Evolutionary conservation across 2,888 invertebrate genomes (phyloP).

Genomic region (Tubulanus polymorphus): DNA sequence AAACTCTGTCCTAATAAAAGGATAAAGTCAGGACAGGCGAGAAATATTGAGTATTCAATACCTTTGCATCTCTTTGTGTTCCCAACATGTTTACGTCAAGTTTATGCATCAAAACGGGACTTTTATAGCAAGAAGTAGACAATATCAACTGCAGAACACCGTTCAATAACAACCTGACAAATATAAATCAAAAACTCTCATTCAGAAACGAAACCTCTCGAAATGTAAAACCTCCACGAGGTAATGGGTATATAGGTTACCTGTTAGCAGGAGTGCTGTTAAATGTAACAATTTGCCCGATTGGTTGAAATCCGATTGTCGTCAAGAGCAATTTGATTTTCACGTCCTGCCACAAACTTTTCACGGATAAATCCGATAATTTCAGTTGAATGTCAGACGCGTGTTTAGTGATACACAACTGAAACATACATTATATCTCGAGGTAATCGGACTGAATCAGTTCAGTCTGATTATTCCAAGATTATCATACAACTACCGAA

Average conservation of each 20-base stretch:
- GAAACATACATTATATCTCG: too few species aligned
- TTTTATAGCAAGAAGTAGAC: conserved; percentile 40
- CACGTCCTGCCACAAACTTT: conserved; percentile 39
- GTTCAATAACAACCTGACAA: conserved; percentile 35
- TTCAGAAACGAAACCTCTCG: background rate
- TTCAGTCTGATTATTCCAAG: too few species aligned
- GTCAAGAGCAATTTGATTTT: conserved; percentile 31
- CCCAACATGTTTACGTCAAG: conserved; percentile 46
- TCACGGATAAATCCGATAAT: conserved; percentile 43
- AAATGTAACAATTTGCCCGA: conserved; percentile 42
- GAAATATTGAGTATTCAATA: too few species aligned
- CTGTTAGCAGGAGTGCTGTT: conserved; percentile 35
- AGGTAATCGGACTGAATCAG: too few species aligned
- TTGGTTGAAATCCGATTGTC: conserved; percentile 42
- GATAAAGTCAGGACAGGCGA: too few species aligned
- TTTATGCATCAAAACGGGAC: conserved; percentile 37
- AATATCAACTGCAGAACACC: conserved; percentile 41
- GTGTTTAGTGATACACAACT: conserved; percentile 48
- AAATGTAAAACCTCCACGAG: background rate
- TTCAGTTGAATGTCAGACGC: conserved; percentile 47
- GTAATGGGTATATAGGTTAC: conserved; percentile 21
- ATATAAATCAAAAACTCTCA: background rate
- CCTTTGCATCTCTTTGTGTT: too few species aligned
- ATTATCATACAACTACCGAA: background rate
- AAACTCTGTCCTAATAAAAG: too few species aligned